Evolutionary conservation across 1,140 invertebrate genomes (phyloP).

Genomic region (Rhopalosiphum maidis): DNA sequence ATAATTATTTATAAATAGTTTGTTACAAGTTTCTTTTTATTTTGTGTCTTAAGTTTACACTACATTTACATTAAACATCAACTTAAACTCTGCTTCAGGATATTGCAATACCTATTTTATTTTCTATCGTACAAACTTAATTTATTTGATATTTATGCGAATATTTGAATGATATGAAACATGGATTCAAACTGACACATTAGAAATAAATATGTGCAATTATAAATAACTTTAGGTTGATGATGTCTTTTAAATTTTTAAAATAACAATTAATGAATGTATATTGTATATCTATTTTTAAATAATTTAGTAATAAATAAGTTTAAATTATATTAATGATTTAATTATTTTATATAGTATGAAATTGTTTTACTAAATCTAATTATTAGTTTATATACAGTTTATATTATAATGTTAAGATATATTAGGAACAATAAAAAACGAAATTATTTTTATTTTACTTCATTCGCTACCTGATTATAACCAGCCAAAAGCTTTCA

Average conservation of each 20-base stretch:
- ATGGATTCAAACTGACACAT: not conserved
- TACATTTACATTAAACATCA: constrained; percentile 6
- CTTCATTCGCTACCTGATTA: not conserved
- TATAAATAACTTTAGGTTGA: not conserved
- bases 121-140: not conserved
- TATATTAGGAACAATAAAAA: not conserved
- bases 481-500: not conserved
- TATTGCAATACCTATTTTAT: not conserved
- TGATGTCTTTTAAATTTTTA: not conserved
- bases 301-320: not conserved
- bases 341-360: not conserved
- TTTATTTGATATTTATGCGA: not conserved
- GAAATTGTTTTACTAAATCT: not conserved
- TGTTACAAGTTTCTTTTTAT: not conserved
- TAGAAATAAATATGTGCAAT: not conserved
- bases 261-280: not conserved
- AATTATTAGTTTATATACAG: not conserved
- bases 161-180: not conserved
- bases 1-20: not conserved
- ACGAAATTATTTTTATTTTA: constrained; percentile 3
- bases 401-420: not conserved
- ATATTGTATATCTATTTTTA: not conserved
- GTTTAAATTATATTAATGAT: not conserved
- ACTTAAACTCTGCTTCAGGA: not conserved
- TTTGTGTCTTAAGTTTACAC: not conserved